A percentile compares a stretch with the other conserved stretches of the same genome.
Conservation (phyloP, 2,888 invertebrate species). For the Pachliopta kotzebuea region DNA sequence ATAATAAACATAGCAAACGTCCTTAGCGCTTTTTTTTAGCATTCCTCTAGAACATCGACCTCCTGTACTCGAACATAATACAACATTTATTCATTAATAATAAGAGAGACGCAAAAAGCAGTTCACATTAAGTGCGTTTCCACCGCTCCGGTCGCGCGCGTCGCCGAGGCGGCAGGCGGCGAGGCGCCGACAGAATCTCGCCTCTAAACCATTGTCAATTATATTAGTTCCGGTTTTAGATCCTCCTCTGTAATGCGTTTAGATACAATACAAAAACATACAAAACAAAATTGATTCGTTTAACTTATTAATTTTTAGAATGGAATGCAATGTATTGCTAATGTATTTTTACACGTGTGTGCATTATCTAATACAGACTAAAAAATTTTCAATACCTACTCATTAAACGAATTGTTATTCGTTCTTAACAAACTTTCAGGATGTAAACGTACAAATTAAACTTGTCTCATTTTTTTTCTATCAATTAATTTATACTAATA, state of each 20-base stretch:
- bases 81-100: constrained; percentile 72
- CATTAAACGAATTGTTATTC: constrained; percentile 24
- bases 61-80: constrained; percentile 60
- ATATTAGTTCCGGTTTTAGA: constrained; percentile 72
- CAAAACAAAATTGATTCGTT: constrained; percentile 61
- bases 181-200: constrained; percentile 35
- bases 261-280: constrained; percentile 45
- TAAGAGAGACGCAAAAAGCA: constrained; percentile 66
- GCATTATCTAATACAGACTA: constrained; percentile 20
- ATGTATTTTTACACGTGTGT: constrained; percentile 34
- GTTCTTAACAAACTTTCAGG: constrained; percentile 26
- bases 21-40: constrained; percentile 73
- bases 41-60: constrained; percentile 72
- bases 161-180: too few relatives aligned
- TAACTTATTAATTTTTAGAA: constrained; percentile 53
- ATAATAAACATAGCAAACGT: constrained; percentile 61
- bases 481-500: constrained; percentile 7
- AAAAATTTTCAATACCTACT: constrained; percentile 22
- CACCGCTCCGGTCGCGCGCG: constrained; percentile 34
- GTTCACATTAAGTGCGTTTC: constrained; percentile 65
- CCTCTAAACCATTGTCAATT: constrained; percentile 57
- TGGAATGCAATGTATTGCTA: constrained; percentile 44
- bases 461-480: constrained; percentile 12
- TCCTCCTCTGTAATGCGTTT: constrained; percentile 66
- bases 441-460: constrained; percentile 26